Evolutionary conservation across 2,888 invertebrate species (phyloP), one percentile per base, ranked within the genome.

Genomic region (Yponomeuta sedellus): DNA sequence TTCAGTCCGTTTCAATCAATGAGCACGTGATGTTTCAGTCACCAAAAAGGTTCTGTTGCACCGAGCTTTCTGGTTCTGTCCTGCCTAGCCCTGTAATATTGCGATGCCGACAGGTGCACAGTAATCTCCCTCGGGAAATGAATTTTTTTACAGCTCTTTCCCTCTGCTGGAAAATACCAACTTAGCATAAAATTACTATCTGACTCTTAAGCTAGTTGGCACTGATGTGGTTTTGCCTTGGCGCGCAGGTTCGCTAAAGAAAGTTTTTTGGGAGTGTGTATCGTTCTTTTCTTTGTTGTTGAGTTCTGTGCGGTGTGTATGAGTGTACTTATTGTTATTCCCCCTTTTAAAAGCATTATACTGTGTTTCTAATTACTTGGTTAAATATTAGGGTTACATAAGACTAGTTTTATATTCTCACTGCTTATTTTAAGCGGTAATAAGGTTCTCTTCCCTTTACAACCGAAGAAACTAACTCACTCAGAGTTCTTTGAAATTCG

Each of bases 111-210:
- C 58, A 58, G 58, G 58, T 58, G 58, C 19, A 20, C 58, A 58
- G 58, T 58, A 58, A 58, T 58, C 58, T 58, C 58, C 58, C 22
- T 20, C 22, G 58, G 58, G 58, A 58, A 58, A 58, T 58, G 58
- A 58, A 20, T 58, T 58, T 58, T 58, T 58, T 58, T 58, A 58
- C 58, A 58, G 58, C 58, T 52, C 44, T 52, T 52, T 52, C 44
- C 44, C 44, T 52, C 10, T 52, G 44, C 44, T 52, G 44, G 16
- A 52, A 52, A 52, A 52, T 16, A 16, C 44, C 44, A 52, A 16
- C 44, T 52, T 52, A 52, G 16, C 44, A 16, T 16, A 52, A 52
- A 52, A 16, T 52, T 16, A 1, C 44, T 52, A 16, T 2, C 2
- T 16, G 16, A 52, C 44, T 52, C 16, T 16, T 52, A 12, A 3